These are phyloP conservation scores for Caenorhabditis sp. DNA, from an alignment of 2,888 invertebrate genomes.

Conservation along the genomic window DNA sequence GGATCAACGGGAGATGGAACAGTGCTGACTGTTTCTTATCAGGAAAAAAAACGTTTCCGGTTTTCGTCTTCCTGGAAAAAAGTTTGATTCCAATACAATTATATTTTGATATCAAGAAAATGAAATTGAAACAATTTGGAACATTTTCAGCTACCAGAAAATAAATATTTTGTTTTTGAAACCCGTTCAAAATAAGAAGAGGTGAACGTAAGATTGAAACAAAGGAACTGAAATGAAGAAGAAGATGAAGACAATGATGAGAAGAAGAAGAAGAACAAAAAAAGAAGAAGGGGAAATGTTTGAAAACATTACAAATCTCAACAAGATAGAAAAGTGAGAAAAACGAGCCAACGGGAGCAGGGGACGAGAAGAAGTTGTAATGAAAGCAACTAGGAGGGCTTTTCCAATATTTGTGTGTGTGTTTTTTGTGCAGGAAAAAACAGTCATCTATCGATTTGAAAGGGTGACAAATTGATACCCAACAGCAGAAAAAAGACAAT, in stretches of 20 bases:
- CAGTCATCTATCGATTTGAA: not conserved
- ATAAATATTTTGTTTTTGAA: not conserved
- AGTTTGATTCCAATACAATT: not conserved
- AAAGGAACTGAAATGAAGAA: not conserved
- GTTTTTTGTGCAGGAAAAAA: conserved; percentile 3
- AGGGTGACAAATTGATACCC: not conserved
- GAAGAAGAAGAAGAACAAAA: conserved; percentile 13
- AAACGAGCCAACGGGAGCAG: conserved; percentile 14
- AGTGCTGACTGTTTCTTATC: too few relatives aligned
- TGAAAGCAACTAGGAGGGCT: conserved; percentile 22
- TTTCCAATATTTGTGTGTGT: conserved; percentile 13
- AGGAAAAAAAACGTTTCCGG: not conserved
- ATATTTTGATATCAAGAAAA: not conserved
- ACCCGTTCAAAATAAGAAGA: too few relatives aligned
- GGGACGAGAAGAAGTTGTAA: conserved; percentile 33
- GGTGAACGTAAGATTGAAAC: not conserved
- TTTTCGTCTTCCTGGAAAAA: not conserved
- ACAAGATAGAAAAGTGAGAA: conserved; percentile 22
- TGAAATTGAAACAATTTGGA: not conserved
- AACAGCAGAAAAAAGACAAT: not conserved
- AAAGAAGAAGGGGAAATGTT: conserved; percentile 38
- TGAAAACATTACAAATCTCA: conserved; percentile 43
- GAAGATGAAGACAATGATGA: not conserved
- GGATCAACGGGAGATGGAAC: too few relatives aligned
- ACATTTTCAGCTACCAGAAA: not conserved